A percentile compares a stretch with the other conserved stretches of the same genome.
Evolutionary conservation across 2,113 vertebrate genomes (phyloP).

Genomic region (Stigmatopora nigra): DNA sequence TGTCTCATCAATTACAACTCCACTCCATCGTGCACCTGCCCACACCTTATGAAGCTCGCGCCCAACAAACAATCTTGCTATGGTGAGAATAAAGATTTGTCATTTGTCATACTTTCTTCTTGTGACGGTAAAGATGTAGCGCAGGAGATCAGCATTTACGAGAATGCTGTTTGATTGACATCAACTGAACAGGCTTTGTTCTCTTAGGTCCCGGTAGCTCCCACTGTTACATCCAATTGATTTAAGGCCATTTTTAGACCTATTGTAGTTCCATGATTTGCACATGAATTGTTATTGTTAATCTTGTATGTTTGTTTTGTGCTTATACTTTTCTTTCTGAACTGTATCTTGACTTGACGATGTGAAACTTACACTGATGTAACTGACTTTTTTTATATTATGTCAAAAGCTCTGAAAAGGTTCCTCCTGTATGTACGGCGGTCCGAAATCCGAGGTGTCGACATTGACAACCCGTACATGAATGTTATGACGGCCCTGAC

Average conservation of each 20-base stretch:
- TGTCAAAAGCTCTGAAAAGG: slow-evolving; percentile 80
- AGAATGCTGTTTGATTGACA: slow-evolving; percentile 1
- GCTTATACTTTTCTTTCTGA: neutral
- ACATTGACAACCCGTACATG: slow-evolving; percentile 94
- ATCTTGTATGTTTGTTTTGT: neutral
- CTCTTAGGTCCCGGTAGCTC: neutral
- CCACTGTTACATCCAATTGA: neutral
- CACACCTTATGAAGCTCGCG: slow-evolving; percentile 93
- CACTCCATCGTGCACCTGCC: slow-evolving; percentile 86
- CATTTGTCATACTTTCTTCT: slow-evolving; percentile 8
- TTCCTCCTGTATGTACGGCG: slow-evolving; percentile 89
- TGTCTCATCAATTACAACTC: slow-evolving; percentile 92
- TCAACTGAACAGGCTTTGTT: slow-evolving; percentile 1
- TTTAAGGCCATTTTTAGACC: neutral
- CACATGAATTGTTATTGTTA: neutral
- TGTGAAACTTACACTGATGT: too few species aligned
- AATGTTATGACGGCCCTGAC: slow-evolving; percentile 97
- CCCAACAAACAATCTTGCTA: slow-evolving; percentile 85
- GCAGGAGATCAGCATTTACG: neutral
- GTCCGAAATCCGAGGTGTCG: slow-evolving; percentile 94
- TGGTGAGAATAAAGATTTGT: slow-evolving; percentile 68
- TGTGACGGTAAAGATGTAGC: neutral
- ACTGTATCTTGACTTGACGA: neutral
- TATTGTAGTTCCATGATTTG: neutral
- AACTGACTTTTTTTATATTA: slow-evolving; percentile 13